Base-by-base conservation (phyloP, 2,888 invertebrate species). In the Brenthis daphne region DNA sequence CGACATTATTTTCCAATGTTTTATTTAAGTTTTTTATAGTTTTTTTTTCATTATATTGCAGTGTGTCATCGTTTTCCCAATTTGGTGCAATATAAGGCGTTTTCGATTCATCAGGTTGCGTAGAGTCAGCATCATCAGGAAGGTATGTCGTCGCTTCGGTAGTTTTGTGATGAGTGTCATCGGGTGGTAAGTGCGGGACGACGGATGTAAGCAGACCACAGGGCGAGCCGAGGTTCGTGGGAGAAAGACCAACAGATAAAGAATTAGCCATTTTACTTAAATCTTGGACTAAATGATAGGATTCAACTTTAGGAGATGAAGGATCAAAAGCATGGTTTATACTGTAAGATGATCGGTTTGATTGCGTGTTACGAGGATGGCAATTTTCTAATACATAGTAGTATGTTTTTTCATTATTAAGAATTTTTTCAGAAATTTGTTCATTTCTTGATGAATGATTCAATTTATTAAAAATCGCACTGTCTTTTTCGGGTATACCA, bases 191-290 rank as follows among this genome's bases (percentile, higher is more conserved):
- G 77, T 83, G 85, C 80, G 89, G 81, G 77, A 85, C 86, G 81
- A 83, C 89, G 79, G 90, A 86, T 90, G 85, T 81, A 86, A 86
- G 88, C 85, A 81, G 90, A 83, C 88, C 88, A 84, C 85, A 88
- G 82, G 85, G 84, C 85, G 91, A 89, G 88, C 86, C 90, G 84
- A 84, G 86, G 81, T 85, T 88, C 81, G 94, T 85, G 89, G 94
- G 93, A 94, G 94, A 94, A 80, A 93, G 86, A 91, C 90, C 90
- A 89, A 88, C 81, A 90, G 84, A 90, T 92, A 93, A 79, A 92
- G 90, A 93, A 92, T 94, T 94, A 94, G 94, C 93, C 86, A 92
- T 87, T 87, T 85, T 87, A 90, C 90, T 90, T 79, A 85, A 83
- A 78, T 89, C 85, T 80, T 81, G 79, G 80, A 87, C 85, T 86